Evolutionary conservation across 1,140 invertebrate genomes (phyloP), one percentile per base, ranked within the genome.

Genomic region (Leptonema lineaticorne): DNA sequence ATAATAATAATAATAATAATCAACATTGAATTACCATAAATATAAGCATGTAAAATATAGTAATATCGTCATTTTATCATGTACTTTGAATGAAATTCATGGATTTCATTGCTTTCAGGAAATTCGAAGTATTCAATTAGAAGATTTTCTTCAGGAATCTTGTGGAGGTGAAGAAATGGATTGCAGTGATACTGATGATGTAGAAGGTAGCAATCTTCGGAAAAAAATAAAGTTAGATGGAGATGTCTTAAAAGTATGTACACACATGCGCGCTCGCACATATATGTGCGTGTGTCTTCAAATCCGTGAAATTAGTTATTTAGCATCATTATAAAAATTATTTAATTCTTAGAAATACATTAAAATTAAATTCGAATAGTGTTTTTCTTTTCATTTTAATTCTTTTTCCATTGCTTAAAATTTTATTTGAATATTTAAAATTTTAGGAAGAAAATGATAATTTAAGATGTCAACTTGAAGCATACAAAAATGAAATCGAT

Each of bases 401-500:
- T n/a, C n/a, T n/a, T n/a, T n/a, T n/a, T n/a, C n/a, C n/a, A n/a
- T n/a, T n/a, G n/a, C n/a, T n/a, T n/a, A n/a, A n/a, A n/a, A n/a
- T n/a, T n/a, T n/a, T n/a, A n/a, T n/a, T n/a, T n/a, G 14, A 26
- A 3, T 22, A 5, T 26, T 26, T 53, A 53, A 41, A 6, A 27
- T 69, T 56, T 18, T 27, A 94, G 85, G 92, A 94, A 70, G 94
- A 95, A 76, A 96, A 96, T 78, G 94, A 97, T 71, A 92, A 89
- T 73, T 82, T 98, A 28, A 87, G 91, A 48, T 96, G 94, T 81
- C 94, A 97, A 83, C 77, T 97, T 72, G 94, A 96, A 80, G 95
- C 94, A 0, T 96, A 95, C 73, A 95, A 95, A 76, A 96, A 96
- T 82, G 95, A 97, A 82, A 90, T 91, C 78, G 83, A 87, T 77